These are phyloP conservation scores for Riparia riparia DNA, from an alignment of 2,113 vertebrate species.

Conservation along the genomic window DNA sequence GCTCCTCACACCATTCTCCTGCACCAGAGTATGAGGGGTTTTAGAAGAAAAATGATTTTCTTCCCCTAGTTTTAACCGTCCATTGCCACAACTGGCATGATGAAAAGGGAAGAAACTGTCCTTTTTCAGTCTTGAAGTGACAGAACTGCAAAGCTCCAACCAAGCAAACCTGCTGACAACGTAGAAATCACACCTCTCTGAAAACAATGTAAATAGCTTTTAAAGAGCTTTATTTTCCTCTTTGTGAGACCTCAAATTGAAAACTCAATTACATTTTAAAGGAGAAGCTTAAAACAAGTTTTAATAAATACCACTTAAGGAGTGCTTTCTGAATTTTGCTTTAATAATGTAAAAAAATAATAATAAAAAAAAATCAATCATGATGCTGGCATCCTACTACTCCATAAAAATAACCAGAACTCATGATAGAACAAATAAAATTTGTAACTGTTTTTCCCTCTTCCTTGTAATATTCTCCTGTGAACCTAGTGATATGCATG, in stretches of 20 bases:
- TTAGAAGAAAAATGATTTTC: not conserved
- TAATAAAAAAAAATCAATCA: not conserved
- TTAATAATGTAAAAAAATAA: not conserved
- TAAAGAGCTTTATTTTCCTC: not conserved
- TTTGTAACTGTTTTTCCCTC: not conserved
- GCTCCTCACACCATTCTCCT: not conserved
- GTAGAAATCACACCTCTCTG: not conserved
- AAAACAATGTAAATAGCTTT: not conserved
- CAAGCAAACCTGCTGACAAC: not conserved
- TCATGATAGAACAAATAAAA: not conserved
- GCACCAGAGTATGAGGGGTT: not conserved
- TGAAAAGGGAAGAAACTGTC: not conserved
- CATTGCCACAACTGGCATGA: not conserved
- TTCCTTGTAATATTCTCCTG: not conserved
- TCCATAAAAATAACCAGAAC: not conserved
- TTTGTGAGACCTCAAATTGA: not conserved
- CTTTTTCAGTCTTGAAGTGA: not conserved
- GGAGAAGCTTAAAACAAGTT: not conserved
- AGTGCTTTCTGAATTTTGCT: not conserved
- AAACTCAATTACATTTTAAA: not conserved
- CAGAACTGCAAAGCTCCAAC: not conserved
- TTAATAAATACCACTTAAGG: not conserved
- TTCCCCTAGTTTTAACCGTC: not conserved
- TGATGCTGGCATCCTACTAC: not conserved
- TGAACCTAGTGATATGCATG: not conserved